Conservation (phyloP, 2,113 vertebrate genomes). For the Quiscalus mexicanus region DNA sequence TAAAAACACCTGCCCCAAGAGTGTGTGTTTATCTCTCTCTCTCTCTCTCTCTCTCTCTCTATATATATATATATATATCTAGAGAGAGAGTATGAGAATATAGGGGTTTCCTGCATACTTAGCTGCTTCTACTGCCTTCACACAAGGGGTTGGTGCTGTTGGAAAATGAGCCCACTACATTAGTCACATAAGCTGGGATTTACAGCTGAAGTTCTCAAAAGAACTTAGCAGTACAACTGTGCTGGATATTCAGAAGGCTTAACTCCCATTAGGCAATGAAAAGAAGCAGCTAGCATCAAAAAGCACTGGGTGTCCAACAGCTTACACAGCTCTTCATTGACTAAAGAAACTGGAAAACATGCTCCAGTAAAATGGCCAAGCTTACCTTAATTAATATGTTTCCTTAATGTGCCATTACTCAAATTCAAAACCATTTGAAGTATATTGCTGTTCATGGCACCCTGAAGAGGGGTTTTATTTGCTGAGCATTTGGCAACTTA, state of each 20-base stretch:
- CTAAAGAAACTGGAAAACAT: not conserved
- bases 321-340: not conserved
- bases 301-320: not conserved
- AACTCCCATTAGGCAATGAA: not conserved
- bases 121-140: not conserved
- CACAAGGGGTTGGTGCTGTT: not conserved
- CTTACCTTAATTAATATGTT: slow-evolving; percentile 27
- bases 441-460: not conserved
- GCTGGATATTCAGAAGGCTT: not conserved
- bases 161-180: not conserved
- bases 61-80: not conserved
- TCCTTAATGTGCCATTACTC: not conserved
- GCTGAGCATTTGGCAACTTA: not conserved
- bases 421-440: slow-evolving; percentile 33
- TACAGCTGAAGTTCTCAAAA: not conserved
- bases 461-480: not conserved
- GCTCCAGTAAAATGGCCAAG: not conserved
- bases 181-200: not conserved
- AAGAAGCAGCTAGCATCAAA: not conserved
- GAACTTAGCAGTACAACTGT: not conserved
- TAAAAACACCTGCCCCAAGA: not conserved
- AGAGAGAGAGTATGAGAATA: too few species aligned
- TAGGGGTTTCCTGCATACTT: not conserved
- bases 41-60: too few species aligned
- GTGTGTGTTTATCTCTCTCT: too few species aligned